Evolutionary conservation across 2,113 vertebrate genomes (phyloP).

Genomic region (Chloropsis cyanopogon): DNA sequence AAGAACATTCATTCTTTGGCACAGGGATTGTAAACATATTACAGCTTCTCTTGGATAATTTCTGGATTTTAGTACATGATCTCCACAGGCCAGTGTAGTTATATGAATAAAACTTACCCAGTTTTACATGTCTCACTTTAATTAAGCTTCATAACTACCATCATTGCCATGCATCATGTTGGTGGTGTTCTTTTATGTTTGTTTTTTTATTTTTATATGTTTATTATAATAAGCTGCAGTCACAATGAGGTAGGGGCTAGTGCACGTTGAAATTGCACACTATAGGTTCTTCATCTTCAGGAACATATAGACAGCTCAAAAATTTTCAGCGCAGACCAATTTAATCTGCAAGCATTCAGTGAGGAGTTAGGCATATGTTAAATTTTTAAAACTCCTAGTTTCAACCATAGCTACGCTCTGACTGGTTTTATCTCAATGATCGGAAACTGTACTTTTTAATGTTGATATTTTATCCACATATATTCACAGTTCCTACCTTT

Average conservation of each 20-base stretch:
- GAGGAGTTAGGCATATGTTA: neutral
- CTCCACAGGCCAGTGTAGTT: neutral
- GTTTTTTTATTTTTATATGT: neutral
- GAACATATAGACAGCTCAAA: neutral
- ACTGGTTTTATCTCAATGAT: neutral
- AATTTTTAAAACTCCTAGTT: neutral
- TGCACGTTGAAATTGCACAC: neutral
- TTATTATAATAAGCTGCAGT: neutral
- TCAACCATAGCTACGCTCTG: neutral
- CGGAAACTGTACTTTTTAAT: neutral
- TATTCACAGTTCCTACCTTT: neutral
- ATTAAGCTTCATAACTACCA: slow-evolving; percentile 38
- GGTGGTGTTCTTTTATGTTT: neutral
- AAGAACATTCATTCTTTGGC: neutral
- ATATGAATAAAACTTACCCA: slow-evolving; percentile 2
- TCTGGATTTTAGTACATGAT: neutral
- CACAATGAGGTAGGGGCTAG: neutral
- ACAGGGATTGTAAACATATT: neutral
- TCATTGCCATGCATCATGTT: neutral
- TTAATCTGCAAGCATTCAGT: neutral
- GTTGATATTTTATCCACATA: neutral
- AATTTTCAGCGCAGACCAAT: neutral
- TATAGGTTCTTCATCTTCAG: neutral
- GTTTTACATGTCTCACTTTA: slow-evolving; percentile 28
- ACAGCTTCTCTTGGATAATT: neutral